Conservation (phyloP, 2,888 invertebrate species). For the Stenodema calcarata region DNA sequence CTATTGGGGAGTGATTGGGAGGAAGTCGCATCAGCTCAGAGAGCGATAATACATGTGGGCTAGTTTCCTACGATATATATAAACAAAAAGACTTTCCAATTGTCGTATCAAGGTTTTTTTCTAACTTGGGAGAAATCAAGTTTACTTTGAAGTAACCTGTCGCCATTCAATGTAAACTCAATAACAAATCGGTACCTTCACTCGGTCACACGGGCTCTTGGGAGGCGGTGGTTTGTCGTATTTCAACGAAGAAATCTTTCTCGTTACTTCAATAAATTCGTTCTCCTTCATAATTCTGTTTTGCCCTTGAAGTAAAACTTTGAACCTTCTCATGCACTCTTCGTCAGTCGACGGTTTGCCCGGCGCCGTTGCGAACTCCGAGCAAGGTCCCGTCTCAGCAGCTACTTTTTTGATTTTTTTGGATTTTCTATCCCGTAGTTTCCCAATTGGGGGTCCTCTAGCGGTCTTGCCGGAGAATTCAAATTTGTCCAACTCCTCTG, state of each 20-base stretch:
- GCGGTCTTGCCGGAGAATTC: background rate
- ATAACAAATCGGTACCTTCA: background rate
- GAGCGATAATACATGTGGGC: no score
- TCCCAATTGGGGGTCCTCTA: background rate
- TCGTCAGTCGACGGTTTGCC: background rate
- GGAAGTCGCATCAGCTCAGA: no score
- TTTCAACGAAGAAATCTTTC: background rate
- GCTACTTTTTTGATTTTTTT: background rate
- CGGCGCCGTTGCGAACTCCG: background rate
- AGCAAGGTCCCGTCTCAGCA: background rate
- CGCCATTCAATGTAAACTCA: background rate
- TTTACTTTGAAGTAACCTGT: background rate
- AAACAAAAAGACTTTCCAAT: no score
- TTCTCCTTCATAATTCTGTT: background rate
- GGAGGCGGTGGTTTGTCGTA: background rate
- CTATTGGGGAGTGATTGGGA: no score
- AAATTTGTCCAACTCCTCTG: background rate
- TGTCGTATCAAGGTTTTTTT: no score
- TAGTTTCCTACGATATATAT: no score
- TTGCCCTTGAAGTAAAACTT: background rate
- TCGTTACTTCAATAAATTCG: background rate
- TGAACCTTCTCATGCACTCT: constrained; percentile 22
- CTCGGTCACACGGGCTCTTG: constrained; percentile 5
- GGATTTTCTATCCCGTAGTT: background rate
- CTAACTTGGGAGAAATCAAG: no score